Conservation (phyloP, 1,140 invertebrate genomes). For the Aphis craccivora region DNA sequence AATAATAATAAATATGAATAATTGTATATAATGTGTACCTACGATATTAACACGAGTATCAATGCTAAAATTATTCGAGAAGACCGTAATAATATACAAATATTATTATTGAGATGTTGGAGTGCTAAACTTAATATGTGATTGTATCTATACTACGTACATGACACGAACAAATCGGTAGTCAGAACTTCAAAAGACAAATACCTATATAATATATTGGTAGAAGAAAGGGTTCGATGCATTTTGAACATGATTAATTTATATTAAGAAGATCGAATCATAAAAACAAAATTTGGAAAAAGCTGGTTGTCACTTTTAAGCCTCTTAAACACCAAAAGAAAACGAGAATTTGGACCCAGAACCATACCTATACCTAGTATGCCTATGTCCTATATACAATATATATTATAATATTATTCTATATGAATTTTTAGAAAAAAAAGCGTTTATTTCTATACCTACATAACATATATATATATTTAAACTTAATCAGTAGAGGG, state of each 20-base stretch:
- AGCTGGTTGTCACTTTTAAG: too few relatives aligned
- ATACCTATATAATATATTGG: too few relatives aligned
- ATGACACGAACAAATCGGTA: background rate
- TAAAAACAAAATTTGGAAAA: too few relatives aligned
- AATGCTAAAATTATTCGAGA: background rate
- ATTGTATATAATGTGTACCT: background rate
- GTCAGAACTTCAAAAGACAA: background rate
- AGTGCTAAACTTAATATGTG: background rate
- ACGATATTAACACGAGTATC: background rate
- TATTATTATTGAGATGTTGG: background rate
- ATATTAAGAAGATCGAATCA: too few relatives aligned
- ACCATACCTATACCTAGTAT: too few relatives aligned
- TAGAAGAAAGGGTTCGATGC: too few relatives aligned
- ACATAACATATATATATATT: background rate
- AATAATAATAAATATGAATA: background rate
- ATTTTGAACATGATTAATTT: too few relatives aligned
- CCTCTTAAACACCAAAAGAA: too few relatives aligned
- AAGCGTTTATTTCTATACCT: background rate
- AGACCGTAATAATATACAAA: background rate
- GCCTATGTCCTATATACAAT: too few relatives aligned
- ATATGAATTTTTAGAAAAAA: background rate
- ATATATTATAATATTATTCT: too few relatives aligned
- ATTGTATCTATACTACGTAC: background rate
- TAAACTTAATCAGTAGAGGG: background rate
- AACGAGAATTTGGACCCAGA: too few relatives aligned